These are phyloP conservation scores for Acridotheres tristis DNA, from an alignment of 2,797 vertebrate species.

Conservation along the genomic window DNA sequence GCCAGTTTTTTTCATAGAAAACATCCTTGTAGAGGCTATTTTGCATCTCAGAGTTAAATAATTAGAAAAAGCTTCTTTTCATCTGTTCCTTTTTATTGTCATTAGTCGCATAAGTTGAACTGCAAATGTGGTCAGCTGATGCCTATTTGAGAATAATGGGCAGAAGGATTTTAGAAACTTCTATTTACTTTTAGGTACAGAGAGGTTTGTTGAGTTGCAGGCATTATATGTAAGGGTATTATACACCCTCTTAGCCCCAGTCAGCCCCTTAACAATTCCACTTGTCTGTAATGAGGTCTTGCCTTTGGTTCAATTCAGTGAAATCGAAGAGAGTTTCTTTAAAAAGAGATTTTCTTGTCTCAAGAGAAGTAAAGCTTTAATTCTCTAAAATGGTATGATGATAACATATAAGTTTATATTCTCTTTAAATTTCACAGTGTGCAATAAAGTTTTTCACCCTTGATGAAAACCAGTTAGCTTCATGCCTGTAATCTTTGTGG, in stretches of 20 bases:
- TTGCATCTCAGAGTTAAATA: neutral
- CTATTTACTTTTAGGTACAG: neutral
- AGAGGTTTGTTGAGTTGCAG: neutral
- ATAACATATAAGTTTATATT: neutral
- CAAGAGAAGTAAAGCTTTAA: neutral
- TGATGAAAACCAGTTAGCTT: neutral
- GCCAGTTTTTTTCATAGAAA: neutral
- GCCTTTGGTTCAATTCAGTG: neutral
- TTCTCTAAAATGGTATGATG: neutral
- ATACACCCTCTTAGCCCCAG: neutral
- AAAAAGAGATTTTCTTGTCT: neutral
- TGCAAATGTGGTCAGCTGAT: neutral
- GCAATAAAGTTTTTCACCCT: neutral
- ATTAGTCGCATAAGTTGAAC: neutral
- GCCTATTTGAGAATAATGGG: neutral
- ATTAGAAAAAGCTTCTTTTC: neutral
- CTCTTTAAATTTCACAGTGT: neutral
- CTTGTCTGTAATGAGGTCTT: neutral
- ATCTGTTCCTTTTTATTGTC: neutral
- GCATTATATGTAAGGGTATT: neutral
- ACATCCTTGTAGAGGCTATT: neutral
- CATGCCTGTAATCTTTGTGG: neutral
- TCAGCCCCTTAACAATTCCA: neutral
- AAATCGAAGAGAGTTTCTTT: neutral
- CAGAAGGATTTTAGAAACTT: neutral